Base-by-base conservation (phyloP, 1,140 invertebrate genomes). In the Microplitis mediator region DNA sequence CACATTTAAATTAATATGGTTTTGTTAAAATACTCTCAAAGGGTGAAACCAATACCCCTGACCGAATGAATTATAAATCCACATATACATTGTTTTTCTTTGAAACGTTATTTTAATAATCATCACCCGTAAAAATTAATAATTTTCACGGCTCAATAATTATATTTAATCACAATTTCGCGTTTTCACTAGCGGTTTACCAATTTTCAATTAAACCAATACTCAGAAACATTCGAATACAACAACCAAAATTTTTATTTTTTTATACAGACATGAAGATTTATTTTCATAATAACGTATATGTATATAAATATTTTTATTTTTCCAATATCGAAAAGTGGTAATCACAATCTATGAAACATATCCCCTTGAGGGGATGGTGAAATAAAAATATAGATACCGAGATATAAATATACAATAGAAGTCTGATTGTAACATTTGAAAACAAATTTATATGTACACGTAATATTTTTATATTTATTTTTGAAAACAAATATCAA, bases 121-220 rank as follows among this genome's bases (percentile, higher is more conserved):
- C 56, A n/a, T 11, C 16, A 31, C 16, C 4, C 9, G 16, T 62
- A 35, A 62, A 64, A 72, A 65, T 13, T 63, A 11, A 62, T 72
- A 54, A 72, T 72, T 72, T 72, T 72, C 70, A 65, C 70, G 70
- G 23, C 2, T 23, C 23, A 54, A 23, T 52, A 35, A 72, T 56
- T 52, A 52, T 31, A 58, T 50, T 56, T 23, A 50, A 65, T 65
- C 63, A 52, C 63, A 64, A 64, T 64, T 64, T 71, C 39, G 31
- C 35, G 65, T 72, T 60, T 23, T 58, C 63, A 45, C 66, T 39
- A 2, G 62, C 31, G 32, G 39, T 71, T 70, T 39, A 51, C 14
- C 6, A 64, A 35, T 51, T 31, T 45, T 6, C 61, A 50, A 54
- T 35, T 32, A 34, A 71, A 71, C 69, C 13, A 50, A 51, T 52